Base-by-base conservation (phyloP, 2,888 invertebrate genomes). In the Rotaria sp. region DNA sequence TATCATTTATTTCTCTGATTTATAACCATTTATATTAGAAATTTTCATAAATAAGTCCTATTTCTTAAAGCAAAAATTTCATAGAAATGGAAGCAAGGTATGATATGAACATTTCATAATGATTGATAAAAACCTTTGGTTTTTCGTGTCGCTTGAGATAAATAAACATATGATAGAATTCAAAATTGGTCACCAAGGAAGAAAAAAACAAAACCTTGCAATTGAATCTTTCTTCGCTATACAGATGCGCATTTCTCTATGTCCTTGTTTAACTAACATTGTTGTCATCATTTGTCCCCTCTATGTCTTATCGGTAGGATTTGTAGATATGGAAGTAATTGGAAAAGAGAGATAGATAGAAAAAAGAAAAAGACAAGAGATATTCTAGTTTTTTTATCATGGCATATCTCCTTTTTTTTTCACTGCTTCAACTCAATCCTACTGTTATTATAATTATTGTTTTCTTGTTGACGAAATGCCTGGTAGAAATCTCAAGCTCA, bases 321-420 rank as follows among this genome's bases (percentile, higher is more conserved):
- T 67, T 67, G 35, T 67, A 67, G 67, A 67, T 67, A 35, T 67
- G 67, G 35, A 67, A 67, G 35, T 67, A 67, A 67, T 67, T 67
- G 67, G 67, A 67, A 67, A 67, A 7, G 35, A 35, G 21, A 67
- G 67, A 35, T 10, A 67, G 35, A 35, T 10, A 38, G 57, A 59
- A 3, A 35, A 35, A 67, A 10, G 10, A 7, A 35, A 30, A 67
- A 35, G 67, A 35, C 5, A 35, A 67, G 15, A 2, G 67, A 67
- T 67, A 30, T 67, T 67, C 67, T 67, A 67, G 67, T 55, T 55
- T 55, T 55, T 50, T 59, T 35, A 30, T 67, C 67, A 18, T 67
- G 67, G 18, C 67, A 67, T 67, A 67, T 67, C 67, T 67, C 15
- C 50, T n/a, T 67, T 67, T 67, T 30, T 67, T 30, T 30, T 67